Evolutionary conservation across 1,140 invertebrate genomes (phyloP).

Genomic region (Drosophila azteca): DNA sequence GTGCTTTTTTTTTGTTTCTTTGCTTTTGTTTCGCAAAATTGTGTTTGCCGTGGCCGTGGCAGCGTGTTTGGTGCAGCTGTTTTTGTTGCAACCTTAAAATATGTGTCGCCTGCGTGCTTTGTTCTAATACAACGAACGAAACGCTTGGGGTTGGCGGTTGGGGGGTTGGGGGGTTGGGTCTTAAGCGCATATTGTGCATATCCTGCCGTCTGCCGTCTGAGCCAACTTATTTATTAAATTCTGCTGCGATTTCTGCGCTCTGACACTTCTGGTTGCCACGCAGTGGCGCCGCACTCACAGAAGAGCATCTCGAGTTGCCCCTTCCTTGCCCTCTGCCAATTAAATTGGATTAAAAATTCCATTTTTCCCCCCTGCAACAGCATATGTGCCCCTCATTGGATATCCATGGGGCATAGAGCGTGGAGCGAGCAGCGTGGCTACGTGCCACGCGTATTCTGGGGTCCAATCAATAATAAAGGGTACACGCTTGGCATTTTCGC

Average conservation of each 20-base stretch:
- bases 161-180: no score
- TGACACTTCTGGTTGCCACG: slow-evolving; percentile 48
- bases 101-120: slow-evolving; percentile 71
- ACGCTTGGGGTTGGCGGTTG: neutral
- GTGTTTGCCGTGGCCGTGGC: slow-evolving; percentile 42
- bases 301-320: slow-evolving; percentile 20
- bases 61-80: slow-evolving; percentile 27
- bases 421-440: slow-evolving; percentile 45
- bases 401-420: slow-evolving; percentile 18
- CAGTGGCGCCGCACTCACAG: slow-evolving; percentile 33
- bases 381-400: slow-evolving; percentile 58
- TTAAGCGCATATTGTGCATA: slow-evolving; percentile 42
- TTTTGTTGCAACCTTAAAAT: slow-evolving; percentile 58
- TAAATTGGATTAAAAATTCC: slow-evolving; percentile 82
- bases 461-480: slow-evolving; percentile 76
- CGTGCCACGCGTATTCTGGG: slow-evolving; percentile 43
- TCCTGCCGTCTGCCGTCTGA: slow-evolving; percentile 28
- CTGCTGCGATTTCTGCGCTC: slow-evolving; percentile 12
- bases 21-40: slow-evolving; percentile 40
- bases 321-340: slow-evolving; percentile 42
- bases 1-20: neutral
- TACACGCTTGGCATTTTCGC: slow-evolving; percentile 56
- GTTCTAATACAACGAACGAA: slow-evolving; percentile 55
- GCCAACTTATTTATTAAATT: slow-evolving; percentile 74
- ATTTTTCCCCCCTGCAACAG: slow-evolving; percentile 65